Conservation (phyloP, 2,797 vertebrate genomes). For the Fundulus diaphanus region DNA sequence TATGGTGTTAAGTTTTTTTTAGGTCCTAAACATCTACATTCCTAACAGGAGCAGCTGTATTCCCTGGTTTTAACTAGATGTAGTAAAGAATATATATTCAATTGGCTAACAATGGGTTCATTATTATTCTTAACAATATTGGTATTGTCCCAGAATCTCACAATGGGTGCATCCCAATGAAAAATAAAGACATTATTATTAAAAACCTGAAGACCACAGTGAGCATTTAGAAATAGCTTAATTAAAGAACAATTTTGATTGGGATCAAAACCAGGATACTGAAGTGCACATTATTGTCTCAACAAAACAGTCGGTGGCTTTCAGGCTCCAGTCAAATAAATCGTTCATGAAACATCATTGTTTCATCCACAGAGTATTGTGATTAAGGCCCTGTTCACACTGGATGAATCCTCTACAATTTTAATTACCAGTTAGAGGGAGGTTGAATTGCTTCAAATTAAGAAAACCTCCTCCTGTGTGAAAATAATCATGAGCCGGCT, state of each 20-base stretch:
- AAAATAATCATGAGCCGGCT: not conserved
- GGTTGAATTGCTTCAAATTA: not conserved
- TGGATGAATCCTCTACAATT: not conserved
- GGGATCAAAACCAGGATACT: not conserved
- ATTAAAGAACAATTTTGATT: not conserved
- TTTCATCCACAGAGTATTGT: not conserved
- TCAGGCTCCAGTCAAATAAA: conserved; percentile 32
- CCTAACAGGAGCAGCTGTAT: not conserved
- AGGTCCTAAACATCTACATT: not conserved
- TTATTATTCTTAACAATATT: not conserved
- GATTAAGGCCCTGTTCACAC: not conserved
- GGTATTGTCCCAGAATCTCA: not conserved
- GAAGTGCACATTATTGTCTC: not conserved
- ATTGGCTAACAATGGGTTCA: not conserved
- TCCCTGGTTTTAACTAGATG: not conserved
- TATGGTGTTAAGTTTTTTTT: not conserved
- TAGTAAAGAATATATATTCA: too few species aligned
- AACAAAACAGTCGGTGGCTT: not conserved
- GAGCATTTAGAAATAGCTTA: not conserved
- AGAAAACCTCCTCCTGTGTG: not conserved
- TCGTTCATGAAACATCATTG: conserved; percentile 34
- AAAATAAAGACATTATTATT: not conserved
- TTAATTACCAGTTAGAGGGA: not conserved
- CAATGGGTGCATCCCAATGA: not conserved
- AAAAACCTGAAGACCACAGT: not conserved